Evolutionary conservation across 2,113 vertebrate species (phyloP), one percentile per base, ranked within the genome.

Genomic region (Mormoops blainvillei): DNA sequence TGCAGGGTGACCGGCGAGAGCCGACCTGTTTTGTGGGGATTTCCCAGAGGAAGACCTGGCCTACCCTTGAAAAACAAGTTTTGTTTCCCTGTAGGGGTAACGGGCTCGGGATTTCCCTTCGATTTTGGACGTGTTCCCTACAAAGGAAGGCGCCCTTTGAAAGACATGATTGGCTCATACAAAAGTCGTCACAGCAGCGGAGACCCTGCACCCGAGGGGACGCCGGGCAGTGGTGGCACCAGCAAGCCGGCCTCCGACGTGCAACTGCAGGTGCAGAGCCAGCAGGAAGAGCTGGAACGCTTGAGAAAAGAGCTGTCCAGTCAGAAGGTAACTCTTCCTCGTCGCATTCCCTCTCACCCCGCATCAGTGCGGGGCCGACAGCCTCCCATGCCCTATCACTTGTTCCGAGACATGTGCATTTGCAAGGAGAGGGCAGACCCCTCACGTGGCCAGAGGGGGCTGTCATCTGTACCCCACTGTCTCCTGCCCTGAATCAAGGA

Each of bases 251-350:
- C 96, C 36, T 87, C 97, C 1, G 99, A 99, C 28, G 87, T 98
- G 97, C 99, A 99, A 36, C 96, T 98, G 33, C 99, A 98, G 63
- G 98, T 99, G 52, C 99, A 99, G 92, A 99, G 83, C 96, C 99
- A 99, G 90, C 99, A 99, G 95, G 99, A 99, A 28, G 99, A 99
- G 78, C 13, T 99, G 92, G 98, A 98, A 70, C 98, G 97, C 70
- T 98, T 99, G 41, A 98, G 95, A 97, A 99, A 99, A 58, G 99
- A 99, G 9, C 97, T 99, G 56, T 63, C 96, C 31, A 99, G 98
- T 80, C 99, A 99, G 96, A 99, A 99, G 99, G 99, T 99, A 98
- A 92, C 56, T 38, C 2, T 22, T 36, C 45, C 5, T 38, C 48
- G 16, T 52, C 33, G 0, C 3, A 0, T 6, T 41, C 28, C 61